Base-by-base conservation (phyloP, 2,797 vertebrate species). In the Melanotaenia parkinsoni region DNA sequence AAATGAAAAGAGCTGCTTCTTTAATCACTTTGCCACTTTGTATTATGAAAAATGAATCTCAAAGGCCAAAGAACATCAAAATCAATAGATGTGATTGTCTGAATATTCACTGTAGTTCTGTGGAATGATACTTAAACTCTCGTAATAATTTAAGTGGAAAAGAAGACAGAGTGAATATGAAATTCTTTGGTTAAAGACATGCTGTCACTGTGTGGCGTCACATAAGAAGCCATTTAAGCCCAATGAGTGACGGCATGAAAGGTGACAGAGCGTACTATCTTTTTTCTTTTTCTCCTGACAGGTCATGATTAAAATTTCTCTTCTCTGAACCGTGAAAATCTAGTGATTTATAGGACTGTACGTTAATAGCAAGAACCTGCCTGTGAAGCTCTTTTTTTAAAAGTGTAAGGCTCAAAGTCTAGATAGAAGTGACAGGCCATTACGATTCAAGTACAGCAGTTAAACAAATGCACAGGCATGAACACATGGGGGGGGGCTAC, bases 121-220 rank as follows among this genome's bases (percentile, higher is more conserved):
- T 24, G 50, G 28, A 63, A 16, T 63, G 30, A 24, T 61, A 66
- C 26, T 72, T 9, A 20, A n/a, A 47, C 20, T n/a, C 37, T 38
- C 12, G 12, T 38, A 12, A 8, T 45, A 45, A 45, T 8, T 14
- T 45, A 45, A 70, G 37, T 12, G 10, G 45, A 63, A 62, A 12
- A 69, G 26, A 56, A 57, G 35, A 60, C 60, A 54, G 22, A 20
- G 53, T 66, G 13, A 62, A 40, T 10, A 53, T 56, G 37, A 68
- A 58, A 9, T 35, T 67, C 10, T 5, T 78, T 8, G 56, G 37
- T 66, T 74, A 83, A 79, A 72, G 67, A 45, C 64, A 61, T 0
- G 11, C n/a, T 24, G 71, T 69, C 8, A 60, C 13, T n/a, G 63
- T 67, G 57, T n/a, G 47, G 45, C 18, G 53, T 37, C 3, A 1